Conservation (phyloP, 2,888 invertebrate species). For the Tubulanus polymorphus region DNA sequence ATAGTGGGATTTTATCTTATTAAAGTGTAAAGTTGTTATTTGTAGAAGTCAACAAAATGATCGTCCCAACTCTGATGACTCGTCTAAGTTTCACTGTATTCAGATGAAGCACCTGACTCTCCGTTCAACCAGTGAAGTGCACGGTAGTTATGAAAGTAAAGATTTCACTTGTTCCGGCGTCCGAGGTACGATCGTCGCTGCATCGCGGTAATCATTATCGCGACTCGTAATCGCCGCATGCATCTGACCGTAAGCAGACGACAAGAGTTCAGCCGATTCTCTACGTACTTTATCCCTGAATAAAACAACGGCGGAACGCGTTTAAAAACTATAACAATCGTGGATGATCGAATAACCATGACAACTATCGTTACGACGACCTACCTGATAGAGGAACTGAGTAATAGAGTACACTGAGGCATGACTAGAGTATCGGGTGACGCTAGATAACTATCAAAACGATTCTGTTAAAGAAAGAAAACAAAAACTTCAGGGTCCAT, state of each 20-base stretch:
- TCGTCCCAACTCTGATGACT: too few species aligned
- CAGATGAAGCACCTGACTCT: too few species aligned
- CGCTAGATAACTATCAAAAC: constrained; percentile 80
- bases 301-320: not conserved
- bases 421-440: constrained; percentile 79
- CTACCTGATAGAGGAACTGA: constrained; percentile 64
- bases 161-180: constrained; percentile 64
- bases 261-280: constrained; percentile 78
- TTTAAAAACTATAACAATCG: constrained; percentile 10
- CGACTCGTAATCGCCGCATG: constrained; percentile 76
- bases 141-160: constrained; percentile 33
- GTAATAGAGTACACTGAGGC: constrained; percentile 79
- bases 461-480: constrained; percentile 61
- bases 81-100: too few species aligned
- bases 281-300: constrained; percentile 60
- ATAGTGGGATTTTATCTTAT: too few species aligned
- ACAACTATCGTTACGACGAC: too few species aligned
- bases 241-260: constrained; percentile 82
- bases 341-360: too few species aligned
- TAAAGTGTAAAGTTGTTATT: too few species aligned
- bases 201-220: constrained; percentile 72
- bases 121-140: not conserved
- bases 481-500: too few species aligned
- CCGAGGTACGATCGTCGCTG: constrained; percentile 67
- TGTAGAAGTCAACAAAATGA: too few species aligned